Conservation (phyloP, 2,113 vertebrate species). For the Perca fluviatilis region DNA sequence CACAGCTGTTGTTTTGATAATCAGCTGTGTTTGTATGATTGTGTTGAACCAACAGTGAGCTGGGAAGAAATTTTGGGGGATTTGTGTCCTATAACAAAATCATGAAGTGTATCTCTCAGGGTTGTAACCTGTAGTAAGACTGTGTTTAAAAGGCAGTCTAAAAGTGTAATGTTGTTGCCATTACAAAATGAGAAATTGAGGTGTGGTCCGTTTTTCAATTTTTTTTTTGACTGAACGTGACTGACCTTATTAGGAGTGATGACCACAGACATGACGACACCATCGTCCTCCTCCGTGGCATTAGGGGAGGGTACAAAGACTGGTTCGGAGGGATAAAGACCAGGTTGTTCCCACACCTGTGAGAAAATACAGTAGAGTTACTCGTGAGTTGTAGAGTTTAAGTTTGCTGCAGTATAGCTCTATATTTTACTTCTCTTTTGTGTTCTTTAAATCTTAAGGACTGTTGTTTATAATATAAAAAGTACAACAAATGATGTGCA, state of each 20-base stretch:
- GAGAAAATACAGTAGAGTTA: not conserved
- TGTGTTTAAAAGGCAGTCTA: not conserved
- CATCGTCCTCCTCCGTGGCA: slow-evolving; percentile 87
- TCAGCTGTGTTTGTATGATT: not conserved
- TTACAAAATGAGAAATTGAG: not conserved
- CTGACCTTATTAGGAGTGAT: slow-evolving; percentile 90
- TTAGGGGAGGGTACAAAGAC: slow-evolving; percentile 89
- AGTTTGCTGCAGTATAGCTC: not conserved
- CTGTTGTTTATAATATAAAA: too few species aligned
- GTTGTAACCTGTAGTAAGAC: not conserved
- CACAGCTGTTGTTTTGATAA: not conserved
- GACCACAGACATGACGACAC: slow-evolving; percentile 90
- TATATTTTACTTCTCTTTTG: not conserved
- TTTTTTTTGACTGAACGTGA: not conserved
- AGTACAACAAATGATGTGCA: too few species aligned
- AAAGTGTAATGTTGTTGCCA: too few species aligned
- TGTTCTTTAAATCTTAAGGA: not conserved
- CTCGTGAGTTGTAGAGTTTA: not conserved
- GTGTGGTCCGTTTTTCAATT: too few species aligned
- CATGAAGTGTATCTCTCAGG: not conserved
- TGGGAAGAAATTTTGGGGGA: not conserved
- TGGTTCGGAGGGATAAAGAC: slow-evolving; percentile 92
- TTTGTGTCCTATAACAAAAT: not conserved
- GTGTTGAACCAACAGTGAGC: not conserved
- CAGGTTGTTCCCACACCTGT: slow-evolving; percentile 90